Conservation (phyloP, 2,113 vertebrate genomes). For the Ia io region DNA sequence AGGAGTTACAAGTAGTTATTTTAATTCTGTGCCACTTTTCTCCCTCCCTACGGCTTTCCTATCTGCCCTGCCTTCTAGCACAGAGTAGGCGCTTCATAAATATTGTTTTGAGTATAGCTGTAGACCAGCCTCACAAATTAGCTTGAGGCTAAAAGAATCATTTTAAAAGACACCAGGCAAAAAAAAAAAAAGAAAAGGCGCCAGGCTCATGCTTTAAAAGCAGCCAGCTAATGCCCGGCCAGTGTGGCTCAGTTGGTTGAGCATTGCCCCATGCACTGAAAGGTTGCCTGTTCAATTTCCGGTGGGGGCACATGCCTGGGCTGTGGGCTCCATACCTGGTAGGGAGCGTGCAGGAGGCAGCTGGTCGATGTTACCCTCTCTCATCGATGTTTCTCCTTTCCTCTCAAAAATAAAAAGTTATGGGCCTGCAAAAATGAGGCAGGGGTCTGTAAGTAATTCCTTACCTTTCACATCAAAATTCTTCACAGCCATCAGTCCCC, state of each 20-base stretch:
- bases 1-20: not conserved
- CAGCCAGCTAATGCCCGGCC: not conserved
- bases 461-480: not conserved
- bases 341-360: not conserved
- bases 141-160: not conserved
- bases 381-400: not conserved
- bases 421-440: not conserved
- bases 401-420: not conserved
- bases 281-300: not conserved
- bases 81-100: not conserved
- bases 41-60: not conserved
- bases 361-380: not conserved
- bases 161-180: not conserved
- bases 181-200: not conserved
- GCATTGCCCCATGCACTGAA: not conserved
- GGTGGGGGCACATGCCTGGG: not conserved
- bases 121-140: not conserved
- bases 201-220: not conserved
- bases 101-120: not conserved
- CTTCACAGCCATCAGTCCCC: not conserved
- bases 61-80: not conserved
- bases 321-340: not conserved
- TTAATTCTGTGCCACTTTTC: not conserved
- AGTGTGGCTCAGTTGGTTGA: not conserved
- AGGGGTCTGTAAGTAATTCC: not conserved